Evolutionary conservation across 2,797 vertebrate species (phyloP).

Genomic region (Pseudochirops cupreus): DNA sequence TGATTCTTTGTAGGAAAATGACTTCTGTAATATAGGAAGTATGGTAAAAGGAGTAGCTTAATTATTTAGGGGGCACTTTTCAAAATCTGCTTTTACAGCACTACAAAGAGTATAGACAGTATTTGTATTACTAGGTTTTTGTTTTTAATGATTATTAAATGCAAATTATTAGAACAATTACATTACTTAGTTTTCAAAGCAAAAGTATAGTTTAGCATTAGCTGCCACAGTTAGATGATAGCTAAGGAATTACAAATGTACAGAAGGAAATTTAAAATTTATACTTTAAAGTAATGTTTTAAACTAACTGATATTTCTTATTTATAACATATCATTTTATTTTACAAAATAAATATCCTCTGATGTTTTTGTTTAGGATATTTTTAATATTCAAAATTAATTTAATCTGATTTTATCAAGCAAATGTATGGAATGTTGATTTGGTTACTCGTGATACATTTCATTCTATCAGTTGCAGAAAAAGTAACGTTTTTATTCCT

Average conservation of each 20-base stretch:
- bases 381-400: conserved; percentile 75
- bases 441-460: conserved; percentile 55
- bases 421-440: conserved; percentile 77
- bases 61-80: conserved; percentile 88
- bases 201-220: conserved; percentile 68
- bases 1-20: conserved; percentile 88
- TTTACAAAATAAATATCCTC: conserved; percentile 43
- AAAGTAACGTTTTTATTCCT: conserved; percentile 60
- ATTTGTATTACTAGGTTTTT: conserved; percentile 65
- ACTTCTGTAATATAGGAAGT: conserved; percentile 89
- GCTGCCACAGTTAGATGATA: conserved; percentile 10
- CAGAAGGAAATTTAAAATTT: conserved; percentile 29
- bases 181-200: conserved; percentile 47
- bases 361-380: conserved; percentile 53
- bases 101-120: conserved; percentile 81
- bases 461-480: conserved; percentile 73
- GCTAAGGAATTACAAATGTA: conserved; percentile 21
- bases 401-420: conserved; percentile 78
- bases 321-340: conserved; percentile 52
- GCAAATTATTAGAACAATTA: conserved; percentile 68
- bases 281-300: conserved; percentile 4
- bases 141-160: conserved; percentile 76
- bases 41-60: conserved; percentile 89
- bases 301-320: conserved; percentile 65
- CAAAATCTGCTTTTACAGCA: conserved; percentile 87